Evolutionary conservation across 2,888 invertebrate species (phyloP).

Genomic region (Agrochola lota): DNA sequence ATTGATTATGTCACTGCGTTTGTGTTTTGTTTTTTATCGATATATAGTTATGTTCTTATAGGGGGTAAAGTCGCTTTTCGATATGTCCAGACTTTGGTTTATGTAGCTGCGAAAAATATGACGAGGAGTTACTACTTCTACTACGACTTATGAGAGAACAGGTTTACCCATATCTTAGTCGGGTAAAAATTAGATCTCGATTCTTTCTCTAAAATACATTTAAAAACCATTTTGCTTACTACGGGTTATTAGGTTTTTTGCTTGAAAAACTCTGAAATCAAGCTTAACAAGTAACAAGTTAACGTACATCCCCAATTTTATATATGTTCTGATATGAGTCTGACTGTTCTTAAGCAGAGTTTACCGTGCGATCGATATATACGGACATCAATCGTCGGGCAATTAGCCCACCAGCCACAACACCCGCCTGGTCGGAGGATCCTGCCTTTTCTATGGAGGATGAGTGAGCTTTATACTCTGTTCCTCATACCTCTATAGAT

Average conservation of each 20-base stretch:
- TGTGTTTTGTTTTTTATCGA: not conserved
- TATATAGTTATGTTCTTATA: not conserved
- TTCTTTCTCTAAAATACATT: not conserved
- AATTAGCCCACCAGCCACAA: too few species aligned
- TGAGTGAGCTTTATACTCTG: too few species aligned
- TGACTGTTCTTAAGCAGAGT: not conserved
- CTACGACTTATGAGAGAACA: too few species aligned
- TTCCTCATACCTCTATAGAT: too few species aligned
- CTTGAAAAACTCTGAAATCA: not conserved
- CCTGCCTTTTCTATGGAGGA: too few species aligned
- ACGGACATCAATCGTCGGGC: too few species aligned
- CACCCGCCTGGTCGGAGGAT: too few species aligned
- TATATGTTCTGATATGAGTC: not conserved
- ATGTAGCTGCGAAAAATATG: not conserved
- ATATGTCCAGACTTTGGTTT: not conserved
- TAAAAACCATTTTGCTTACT: not conserved
- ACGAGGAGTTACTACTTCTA: not conserved
- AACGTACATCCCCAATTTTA: too few species aligned
- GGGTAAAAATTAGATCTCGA: not conserved
- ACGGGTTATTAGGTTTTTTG: not conserved
- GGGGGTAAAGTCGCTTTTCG: not conserved
- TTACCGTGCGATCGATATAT: too few species aligned
- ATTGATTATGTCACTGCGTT: constrained; percentile 14
- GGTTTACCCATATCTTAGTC: not conserved
- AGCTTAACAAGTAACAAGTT: too few species aligned